Evolutionary conservation across 1,140 invertebrate genomes (phyloP), one percentile per base, ranked within the genome.

Genomic region (Macrocentrus cingulum): DNA sequence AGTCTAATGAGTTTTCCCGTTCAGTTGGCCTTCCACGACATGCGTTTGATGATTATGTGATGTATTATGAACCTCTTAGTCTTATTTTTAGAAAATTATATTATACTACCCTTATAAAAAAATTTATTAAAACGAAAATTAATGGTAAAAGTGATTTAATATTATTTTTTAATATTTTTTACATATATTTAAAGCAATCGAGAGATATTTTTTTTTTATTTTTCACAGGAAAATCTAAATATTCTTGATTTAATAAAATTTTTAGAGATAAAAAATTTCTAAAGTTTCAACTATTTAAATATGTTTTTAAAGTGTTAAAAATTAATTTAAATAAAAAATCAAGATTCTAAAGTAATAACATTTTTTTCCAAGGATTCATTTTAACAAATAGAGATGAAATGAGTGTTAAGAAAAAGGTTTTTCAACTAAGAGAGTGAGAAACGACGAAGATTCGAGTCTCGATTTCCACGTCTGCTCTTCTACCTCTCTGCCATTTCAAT

Each of bases 401-500:
- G 29, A 20, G 19, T 20, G 29, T 49, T 44, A 23, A 25, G 37
- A 20, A 49, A 42, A 55, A 42, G 32, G n/a, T 15, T 37, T 15
- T 23, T n/a, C n/a, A n/a, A n/a, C n/a, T n/a, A n/a, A n/a, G 29
- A 19, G 15, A 48, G 49, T 50, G 39, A 36, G 48, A 58, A 50
- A 50, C 25, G 46, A 18, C 23, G 34, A 49, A 25, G 18, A 36
- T 25, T 44, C 4, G 8, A 39, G 36, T 53, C 52, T 55, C 52
- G 44, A 60, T 55, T 48, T 54, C 51, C 46, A 60, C 53, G 54
- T 52, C 52, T 22, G 58, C 41, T 42, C 39, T 49, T 56, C 49
- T 36, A 55, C 54, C 51, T 45, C 56, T 39, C 23, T 13, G 52
- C 51, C 59, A 57, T 63, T 63, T 63, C 61, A 63, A 63, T 63